A percentile compares a stretch with the other conserved stretches of the same genome.
Evolutionary conservation across 2,888 invertebrate genomes (phyloP).

Genomic region (Phortica okadai): DNA sequence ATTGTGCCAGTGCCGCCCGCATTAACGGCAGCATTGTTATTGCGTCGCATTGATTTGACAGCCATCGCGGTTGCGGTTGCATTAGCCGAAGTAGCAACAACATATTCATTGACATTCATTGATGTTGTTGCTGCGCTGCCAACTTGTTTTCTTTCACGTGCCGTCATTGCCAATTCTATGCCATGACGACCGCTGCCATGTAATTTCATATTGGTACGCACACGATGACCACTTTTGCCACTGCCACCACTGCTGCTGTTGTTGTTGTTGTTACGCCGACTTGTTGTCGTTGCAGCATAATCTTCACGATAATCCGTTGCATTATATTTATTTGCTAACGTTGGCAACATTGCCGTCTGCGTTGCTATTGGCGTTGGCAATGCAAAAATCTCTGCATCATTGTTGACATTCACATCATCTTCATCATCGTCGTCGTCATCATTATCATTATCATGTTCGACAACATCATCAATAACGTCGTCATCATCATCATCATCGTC

Average conservation of each 20-base stretch:
- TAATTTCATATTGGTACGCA: too few species aligned
- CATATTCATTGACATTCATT: background rate
- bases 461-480: background rate
- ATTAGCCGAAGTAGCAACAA: background rate
- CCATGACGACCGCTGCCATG: too few species aligned
- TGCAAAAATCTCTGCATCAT: background rate
- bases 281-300: background rate
- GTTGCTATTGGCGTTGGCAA: background rate
- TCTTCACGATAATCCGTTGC: background rate
- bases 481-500: background rate
- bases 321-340: background rate
- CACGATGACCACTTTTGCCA: background rate
- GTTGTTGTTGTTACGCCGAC: background rate
- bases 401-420: background rate
- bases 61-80: background rate
- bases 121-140: too few species aligned
- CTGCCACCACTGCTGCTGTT: background rate
- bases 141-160: too few species aligned
- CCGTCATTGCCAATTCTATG: too few species aligned
- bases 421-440: background rate
- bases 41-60: slow-evolving; percentile 27
- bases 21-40: background rate
- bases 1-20: background rate
- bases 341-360: background rate
- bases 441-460: background rate